Conservation (phyloP, 2,888 invertebrate genomes). For the Augochlorella aurata region DNA sequence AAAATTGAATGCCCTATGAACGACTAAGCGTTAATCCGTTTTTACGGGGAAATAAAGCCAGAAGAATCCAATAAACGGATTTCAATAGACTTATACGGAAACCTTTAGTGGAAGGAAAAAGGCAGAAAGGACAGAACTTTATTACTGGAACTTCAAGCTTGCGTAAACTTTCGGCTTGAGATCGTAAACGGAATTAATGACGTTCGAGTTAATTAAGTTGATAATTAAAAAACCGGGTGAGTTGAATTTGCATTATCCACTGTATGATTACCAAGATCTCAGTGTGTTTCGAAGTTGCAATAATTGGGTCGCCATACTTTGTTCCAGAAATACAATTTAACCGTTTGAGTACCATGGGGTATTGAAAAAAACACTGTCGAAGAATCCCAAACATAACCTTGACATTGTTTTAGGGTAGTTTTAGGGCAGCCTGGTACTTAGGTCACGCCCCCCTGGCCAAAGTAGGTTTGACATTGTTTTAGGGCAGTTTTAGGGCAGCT, state of each 20-base stretch:
- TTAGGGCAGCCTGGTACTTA: no score
- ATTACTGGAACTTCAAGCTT: not conserved
- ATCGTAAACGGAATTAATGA: not conserved
- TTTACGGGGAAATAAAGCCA: constrained; percentile 19
- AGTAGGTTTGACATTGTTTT: no score
- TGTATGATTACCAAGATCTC: not conserved
- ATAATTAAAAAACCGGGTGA: not conserved
- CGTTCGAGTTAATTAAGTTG: not conserved
- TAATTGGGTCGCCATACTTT: not conserved
- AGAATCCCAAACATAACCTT: no score
- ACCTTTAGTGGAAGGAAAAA: not conserved
- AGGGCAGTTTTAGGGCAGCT: no score
- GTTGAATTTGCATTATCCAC: not conserved
- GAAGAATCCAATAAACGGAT: constrained; percentile 12
- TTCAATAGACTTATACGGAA: constrained; percentile 12
- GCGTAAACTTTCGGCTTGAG: not conserved
- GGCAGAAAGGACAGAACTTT: not conserved
- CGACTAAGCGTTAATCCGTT: constrained; percentile 12
- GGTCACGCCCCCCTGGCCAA: no score
- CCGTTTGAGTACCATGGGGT: no score
- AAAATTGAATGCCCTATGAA: not conserved
- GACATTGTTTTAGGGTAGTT: no score
- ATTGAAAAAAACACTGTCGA: no score
- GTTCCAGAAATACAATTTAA: not conserved
- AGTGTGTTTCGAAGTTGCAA: not conserved